Evolutionary conservation across 1,140 invertebrate genomes (phyloP).

Genomic region (Lasaia peninsularis): DNA sequence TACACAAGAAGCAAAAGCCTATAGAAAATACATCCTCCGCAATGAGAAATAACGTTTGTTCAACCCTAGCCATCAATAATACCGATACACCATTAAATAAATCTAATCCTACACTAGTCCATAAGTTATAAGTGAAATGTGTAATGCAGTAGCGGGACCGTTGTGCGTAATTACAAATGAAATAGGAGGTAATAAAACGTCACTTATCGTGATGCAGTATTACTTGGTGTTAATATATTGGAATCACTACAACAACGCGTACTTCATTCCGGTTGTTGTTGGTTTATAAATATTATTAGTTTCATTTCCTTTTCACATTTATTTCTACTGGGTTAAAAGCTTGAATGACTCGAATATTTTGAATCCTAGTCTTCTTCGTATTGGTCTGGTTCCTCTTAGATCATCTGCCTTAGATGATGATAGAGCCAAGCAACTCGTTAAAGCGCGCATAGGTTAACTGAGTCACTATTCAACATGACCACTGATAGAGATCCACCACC

Average conservation of each 20-base stretch:
- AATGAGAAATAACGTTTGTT: not conserved
- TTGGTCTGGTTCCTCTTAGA: too few species aligned
- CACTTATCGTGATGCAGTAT: slow-evolving; percentile 8
- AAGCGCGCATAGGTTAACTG: too few species aligned
- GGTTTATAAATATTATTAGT: not conserved
- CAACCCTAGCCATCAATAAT: not conserved
- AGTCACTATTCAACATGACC: too few species aligned
- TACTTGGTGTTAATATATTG: not conserved
- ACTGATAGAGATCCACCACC: too few species aligned
- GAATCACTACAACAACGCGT: not conserved
- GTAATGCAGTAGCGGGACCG: not conserved
- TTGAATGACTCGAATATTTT: too few species aligned
- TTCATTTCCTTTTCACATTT: too few species aligned
- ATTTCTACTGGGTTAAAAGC: too few species aligned
- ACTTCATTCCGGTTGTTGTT: slow-evolving; percentile 3
- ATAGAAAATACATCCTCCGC: not conserved
- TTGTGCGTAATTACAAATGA: slow-evolving; percentile 5
- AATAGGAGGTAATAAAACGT: slow-evolving; percentile 17
- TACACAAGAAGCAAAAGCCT: too few species aligned
- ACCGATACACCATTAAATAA: not conserved
- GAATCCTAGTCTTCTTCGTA: too few species aligned
- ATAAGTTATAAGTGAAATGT: slow-evolving; percentile 5
- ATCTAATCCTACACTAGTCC: not conserved
- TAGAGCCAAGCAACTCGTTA: too few species aligned
- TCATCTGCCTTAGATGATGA: too few species aligned